Base-by-base conservation (phyloP, 2,888 invertebrate species). In the Gibbula magus region DNA sequence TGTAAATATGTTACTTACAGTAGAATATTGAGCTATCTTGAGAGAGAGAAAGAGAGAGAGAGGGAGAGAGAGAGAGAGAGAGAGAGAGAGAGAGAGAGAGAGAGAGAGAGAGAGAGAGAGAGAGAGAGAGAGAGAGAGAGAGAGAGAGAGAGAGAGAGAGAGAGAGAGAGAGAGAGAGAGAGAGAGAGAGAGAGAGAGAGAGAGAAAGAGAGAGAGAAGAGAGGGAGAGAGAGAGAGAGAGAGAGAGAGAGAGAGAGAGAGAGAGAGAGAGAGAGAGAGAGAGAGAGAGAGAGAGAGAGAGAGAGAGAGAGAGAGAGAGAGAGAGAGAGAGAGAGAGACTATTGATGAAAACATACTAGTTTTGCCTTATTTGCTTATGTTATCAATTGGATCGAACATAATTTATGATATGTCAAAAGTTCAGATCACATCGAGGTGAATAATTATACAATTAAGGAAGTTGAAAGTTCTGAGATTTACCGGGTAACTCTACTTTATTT, bases 131-230 rank as follows among this genome's bases (percentile, higher is more conserved):
- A 75, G 20, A 20, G 39, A 35, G 22, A 39, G 56, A 45, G n/a
- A 16, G 22, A 35, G 39, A 22, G 20, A 75, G 54, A 20, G 56
- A 74, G 0, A 39, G 54, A 35, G 45, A 25, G 56, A 22, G 39
- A 54, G 56, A 74, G 56, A 54, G 74, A 74, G 45, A 56, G 45
- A 56, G 39, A 74, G 56, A 79, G 56, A 70, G 61, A n/a, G 45
- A 22, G 2, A 22, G 51, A 51, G 74, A 74, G 74, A 51, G 74
- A 39, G 45, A 74, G 74, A 45, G 45, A 74, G 39, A 74, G 74
- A 45, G 7, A 74, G 74, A 45, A 13, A 74, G n/a, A 18, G 4
- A 18, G 18, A 10, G 18, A 1, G n/a, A 5, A 54, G 54, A 54
- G 54, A 18, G 4, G 54, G 39, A n/a, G 52, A 35, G 3, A 0